These are phyloP conservation scores for Aelia acuminata DNA, from an alignment of 2,888 invertebrate species.

Conservation along the genomic window DNA sequence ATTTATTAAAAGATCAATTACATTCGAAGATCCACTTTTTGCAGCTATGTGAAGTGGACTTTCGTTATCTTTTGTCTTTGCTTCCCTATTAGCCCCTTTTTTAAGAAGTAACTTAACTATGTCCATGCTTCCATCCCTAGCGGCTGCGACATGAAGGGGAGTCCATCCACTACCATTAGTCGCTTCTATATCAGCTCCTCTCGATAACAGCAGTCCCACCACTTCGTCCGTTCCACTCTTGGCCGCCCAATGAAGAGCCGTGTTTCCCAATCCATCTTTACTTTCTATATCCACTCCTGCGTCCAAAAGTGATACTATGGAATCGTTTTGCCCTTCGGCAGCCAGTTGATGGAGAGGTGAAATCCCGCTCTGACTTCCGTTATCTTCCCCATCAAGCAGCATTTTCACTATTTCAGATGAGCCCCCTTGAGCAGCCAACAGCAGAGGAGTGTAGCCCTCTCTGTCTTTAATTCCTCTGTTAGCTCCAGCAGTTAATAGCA, in stretches of 20 bases:
- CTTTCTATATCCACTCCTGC: slow-evolving; percentile 9
- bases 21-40: not conserved
- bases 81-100: not conserved
- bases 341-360: not conserved
- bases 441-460: not conserved
- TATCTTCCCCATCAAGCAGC: not conserved
- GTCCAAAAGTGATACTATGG: not conserved
- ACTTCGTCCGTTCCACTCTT: slow-evolving; percentile 74
- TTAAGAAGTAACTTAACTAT: not conserved
- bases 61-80: not conserved
- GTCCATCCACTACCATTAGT: not conserved
- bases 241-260: slow-evolving; percentile 79
- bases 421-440: not conserved
- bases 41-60: not conserved
- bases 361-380: not conserved
- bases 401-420: not conserved
- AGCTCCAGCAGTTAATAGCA: not conserved
- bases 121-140: not conserved
- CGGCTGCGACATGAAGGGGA: not conserved
- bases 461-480: slow-evolving; percentile 2
- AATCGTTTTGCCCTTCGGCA: not conserved
- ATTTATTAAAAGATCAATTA: not conserved
- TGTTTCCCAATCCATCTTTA: slow-evolving; percentile 70
- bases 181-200: slow-evolving; percentile 72
- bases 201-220: slow-evolving; percentile 72